Base-by-base conservation (phyloP, 1,140 invertebrate species). In the Belonocnema kinseyi region DNA sequence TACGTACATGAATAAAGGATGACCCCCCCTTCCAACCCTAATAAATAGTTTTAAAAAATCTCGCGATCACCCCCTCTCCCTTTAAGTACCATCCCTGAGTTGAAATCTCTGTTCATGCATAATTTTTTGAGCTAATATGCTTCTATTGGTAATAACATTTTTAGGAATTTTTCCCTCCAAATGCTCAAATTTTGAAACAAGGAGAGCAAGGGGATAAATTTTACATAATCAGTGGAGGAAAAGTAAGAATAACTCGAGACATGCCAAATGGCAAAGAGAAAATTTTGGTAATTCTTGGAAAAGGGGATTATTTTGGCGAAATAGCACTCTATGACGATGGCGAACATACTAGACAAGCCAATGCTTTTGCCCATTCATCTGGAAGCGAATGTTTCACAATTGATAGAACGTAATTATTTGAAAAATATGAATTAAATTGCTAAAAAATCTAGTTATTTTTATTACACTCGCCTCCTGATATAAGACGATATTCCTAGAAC, bases 191-290 rank as follows among this genome's bases (percentile, higher is more conserved):
- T 54, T 95, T 98, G 33, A 89, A 96, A 14, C 96, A 98, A 91
- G 97, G 96, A 6, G 96, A 96, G 0, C 93, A 93, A 77, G 97
- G 97, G 0, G 96, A 97, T 85, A 97, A 97, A 19, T 98, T 98
- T 90, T 98, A 95, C 87, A 96, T 98, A 70, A 96, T 98, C 74
- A 96, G 95, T 79, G 94, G 94, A 82, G 97, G 97, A n/a, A 93
- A 93, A 85, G 97, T 97, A 46, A 93, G 93, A 85, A 93, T 95
- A 1, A 95, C 94, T 0, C 93, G 94, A 80, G 91, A 76, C 3
- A 76, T 50, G 82, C 83, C 86, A 0, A 79, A 85, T 2, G 78
- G 85, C 2, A 92, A 92, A 73, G 94, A 95, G 80, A 92, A 94
- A 72, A 93, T 94, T 80, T 88, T 95, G 8, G 83, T 93, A 0